Conservation (phyloP, 2,113 vertebrate species). For the Rhipidura dahli region DNA sequence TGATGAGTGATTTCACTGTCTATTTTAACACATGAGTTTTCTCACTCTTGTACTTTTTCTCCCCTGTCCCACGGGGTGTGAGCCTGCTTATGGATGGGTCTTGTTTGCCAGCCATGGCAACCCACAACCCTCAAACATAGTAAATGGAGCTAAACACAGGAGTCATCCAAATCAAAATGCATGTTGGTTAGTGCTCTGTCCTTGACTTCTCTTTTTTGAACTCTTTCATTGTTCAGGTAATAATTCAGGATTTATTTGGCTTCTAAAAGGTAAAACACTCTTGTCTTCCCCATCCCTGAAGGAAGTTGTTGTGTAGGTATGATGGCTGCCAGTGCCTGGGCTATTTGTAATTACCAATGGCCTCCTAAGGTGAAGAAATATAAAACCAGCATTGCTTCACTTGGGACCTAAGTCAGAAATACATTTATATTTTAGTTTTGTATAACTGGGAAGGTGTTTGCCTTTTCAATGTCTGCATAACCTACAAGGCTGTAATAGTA, state of each 20-base stretch:
- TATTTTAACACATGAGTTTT: neutral
- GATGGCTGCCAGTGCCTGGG: neutral
- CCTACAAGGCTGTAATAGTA: neutral
- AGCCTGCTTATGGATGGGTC: neutral
- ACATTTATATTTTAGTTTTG: neutral
- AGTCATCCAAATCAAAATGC: neutral
- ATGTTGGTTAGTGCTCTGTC: neutral
- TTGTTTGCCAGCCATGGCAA: neutral
- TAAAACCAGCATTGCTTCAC: neutral
- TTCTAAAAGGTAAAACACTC: neutral
- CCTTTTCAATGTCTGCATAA: neutral
- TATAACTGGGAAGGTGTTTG: neutral
- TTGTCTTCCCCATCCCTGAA: neutral
- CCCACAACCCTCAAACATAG: neutral
- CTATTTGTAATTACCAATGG: neutral
- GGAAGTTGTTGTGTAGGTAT: neutral
- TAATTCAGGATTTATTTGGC: neutral
- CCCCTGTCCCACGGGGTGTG: neutral
- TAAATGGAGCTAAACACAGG: neutral
- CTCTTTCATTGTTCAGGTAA: neutral
- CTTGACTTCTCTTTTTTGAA: neutral
- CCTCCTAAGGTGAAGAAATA: neutral
- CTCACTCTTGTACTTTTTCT: neutral
- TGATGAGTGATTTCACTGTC: neutral
- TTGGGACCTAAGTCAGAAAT: neutral